These are phyloP conservation scores for Cheilinus undulatus DNA, from an alignment of 2,113 vertebrate genomes.

Conservation along the genomic window DNA sequence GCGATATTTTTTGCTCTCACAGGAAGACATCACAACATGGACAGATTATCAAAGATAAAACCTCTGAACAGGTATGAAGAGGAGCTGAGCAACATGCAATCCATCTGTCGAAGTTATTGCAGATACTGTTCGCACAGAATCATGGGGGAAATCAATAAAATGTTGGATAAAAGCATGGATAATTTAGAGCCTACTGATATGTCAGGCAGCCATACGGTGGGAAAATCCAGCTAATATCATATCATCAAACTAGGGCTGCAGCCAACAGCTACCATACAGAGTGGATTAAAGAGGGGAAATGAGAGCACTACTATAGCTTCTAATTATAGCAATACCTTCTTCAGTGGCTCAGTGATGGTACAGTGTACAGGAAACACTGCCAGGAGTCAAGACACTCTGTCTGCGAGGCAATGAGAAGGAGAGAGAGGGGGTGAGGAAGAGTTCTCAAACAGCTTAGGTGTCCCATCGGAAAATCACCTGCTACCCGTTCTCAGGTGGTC, in stretches of 20 bases:
- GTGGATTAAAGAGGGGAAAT: constrained; percentile 51
- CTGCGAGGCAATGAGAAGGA: constrained; percentile 23
- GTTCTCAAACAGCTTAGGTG: constrained; percentile 39
- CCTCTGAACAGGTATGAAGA: constrained; percentile 7
- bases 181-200: constrained; percentile 45
- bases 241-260: constrained; percentile 25
- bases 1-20: background rate
- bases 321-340: constrained; percentile 76
- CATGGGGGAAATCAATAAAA: constrained; percentile 48
- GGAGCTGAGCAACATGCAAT: background rate
- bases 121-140: constrained; percentile 13
- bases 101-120: constrained; percentile 4
- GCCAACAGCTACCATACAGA: constrained; percentile 41
- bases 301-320: constrained; percentile 50
- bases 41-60: background rate
- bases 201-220: constrained; percentile 52
- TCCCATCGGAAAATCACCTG: constrained; percentile 32
- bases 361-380: constrained; percentile 58
- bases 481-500: constrained; percentile 19
- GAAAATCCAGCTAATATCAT: constrained; percentile 45
- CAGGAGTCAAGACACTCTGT: constrained; percentile 47
- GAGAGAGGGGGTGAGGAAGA: constrained; percentile 14
- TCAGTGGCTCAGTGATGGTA: constrained; percentile 61
- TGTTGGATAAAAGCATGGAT: constrained; percentile 45
- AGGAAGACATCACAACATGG: background rate